A percentile compares a stretch with the other conserved stretches of the same genome.
Evolutionary conservation across 2,888 invertebrate species (phyloP).

Genomic region (Netelia virgata): DNA sequence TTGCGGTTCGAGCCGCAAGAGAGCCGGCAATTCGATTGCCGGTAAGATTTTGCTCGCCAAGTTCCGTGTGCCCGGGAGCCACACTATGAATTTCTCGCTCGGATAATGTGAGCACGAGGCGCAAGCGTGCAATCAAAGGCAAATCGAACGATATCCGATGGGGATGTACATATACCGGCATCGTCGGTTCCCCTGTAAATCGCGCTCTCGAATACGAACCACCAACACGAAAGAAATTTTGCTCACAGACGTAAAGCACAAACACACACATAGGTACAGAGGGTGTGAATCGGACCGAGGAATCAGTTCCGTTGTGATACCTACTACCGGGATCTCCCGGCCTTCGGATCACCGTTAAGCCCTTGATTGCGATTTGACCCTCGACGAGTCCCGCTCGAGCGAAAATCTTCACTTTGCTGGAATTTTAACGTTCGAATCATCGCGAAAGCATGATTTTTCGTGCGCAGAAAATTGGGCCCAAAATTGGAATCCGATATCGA

Average conservation of each 20-base stretch:
- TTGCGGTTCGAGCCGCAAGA: slow-evolving; percentile 27
- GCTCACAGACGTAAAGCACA: neutral
- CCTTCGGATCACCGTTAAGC: slow-evolving; percentile 84
- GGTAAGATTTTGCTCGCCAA: slow-evolving; percentile 20
- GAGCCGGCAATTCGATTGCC: slow-evolving; percentile 38
- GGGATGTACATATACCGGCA: slow-evolving; percentile 23
- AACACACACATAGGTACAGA: slow-evolving; percentile 40
- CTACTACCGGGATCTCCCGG: slow-evolving; percentile 72
- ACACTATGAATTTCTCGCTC: slow-evolving; percentile 17
- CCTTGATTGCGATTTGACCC: slow-evolving; percentile 84
- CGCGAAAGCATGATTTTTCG: slow-evolving; percentile 76
- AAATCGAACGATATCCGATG: slow-evolving; percentile 62
- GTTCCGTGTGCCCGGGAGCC: neutral
- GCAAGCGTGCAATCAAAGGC: slow-evolving; percentile 57
- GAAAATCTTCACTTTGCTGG: slow-evolving; percentile 30
- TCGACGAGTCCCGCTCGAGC: slow-evolving; percentile 68
- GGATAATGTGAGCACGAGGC: slow-evolving; percentile 38
- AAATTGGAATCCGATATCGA: neutral
- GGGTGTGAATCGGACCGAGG: slow-evolving; percentile 75
- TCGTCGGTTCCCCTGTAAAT: slow-evolving; percentile 31
- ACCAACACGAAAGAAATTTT: slow-evolving; percentile 27
- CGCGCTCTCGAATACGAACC: slow-evolving; percentile 26
- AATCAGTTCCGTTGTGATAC: slow-evolving; percentile 75
- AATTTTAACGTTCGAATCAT: slow-evolving; percentile 78
- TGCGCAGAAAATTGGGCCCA: slow-evolving; percentile 9